Conservation (phyloP, 1,140 invertebrate species). For the Papilio helenus region DNA sequence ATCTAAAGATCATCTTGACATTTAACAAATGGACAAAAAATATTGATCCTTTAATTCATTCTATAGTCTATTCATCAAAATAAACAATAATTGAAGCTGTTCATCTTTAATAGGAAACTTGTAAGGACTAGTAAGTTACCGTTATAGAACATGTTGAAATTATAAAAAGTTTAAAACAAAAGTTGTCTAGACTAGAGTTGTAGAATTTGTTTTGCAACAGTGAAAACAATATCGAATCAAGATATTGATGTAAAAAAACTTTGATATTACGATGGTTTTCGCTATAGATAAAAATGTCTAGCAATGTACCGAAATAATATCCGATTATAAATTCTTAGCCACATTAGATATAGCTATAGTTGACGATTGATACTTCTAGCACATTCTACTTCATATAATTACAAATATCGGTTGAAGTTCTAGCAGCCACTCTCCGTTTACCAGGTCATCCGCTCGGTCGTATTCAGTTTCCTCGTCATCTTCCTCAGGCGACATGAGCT, state of each 20-base stretch:
- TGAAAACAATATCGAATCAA: not conserved
- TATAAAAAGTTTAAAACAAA: not conserved
- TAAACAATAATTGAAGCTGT: not conserved
- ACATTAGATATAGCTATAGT: not conserved
- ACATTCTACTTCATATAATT: not conserved
- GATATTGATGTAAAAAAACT: not conserved
- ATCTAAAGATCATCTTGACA: not conserved
- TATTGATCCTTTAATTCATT: not conserved
- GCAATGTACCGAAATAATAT: not conserved
- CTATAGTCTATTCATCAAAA: not conserved
- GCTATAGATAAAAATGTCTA: not conserved
- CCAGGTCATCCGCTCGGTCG: conserved; percentile 85
- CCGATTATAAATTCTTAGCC: not conserved
- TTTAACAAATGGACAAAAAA: not conserved
- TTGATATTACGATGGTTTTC: not conserved
- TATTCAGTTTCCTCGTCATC: conserved; percentile 78
- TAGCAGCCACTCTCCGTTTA: conserved; percentile 56
- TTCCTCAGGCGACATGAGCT: conserved; percentile 72
- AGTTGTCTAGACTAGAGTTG: not conserved
- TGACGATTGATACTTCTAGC: not conserved
- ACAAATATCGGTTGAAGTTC: not conserved
- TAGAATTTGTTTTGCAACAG: not conserved
- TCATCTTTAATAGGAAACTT: not conserved
- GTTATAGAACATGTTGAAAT: not conserved
- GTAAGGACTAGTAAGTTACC: not conserved